Conservation (phyloP, 2,113 vertebrate species). For the Tetraodon nigroviridis region DNA sequence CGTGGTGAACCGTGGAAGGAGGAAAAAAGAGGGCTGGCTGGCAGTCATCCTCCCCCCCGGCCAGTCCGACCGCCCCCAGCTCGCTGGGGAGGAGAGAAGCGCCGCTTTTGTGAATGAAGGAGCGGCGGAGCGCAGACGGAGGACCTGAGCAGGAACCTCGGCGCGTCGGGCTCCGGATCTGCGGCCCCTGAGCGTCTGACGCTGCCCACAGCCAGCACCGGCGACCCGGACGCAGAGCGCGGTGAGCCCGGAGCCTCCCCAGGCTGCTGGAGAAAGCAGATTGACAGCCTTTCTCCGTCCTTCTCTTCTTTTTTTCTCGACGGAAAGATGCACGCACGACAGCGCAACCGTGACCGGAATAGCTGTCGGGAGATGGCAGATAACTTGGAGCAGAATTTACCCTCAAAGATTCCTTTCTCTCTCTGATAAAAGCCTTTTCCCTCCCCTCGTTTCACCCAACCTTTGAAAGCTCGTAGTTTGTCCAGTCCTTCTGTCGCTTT, state of each 20-base stretch:
- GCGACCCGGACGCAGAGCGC: slow-evolving; percentile 7
- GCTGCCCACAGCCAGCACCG: slow-evolving; percentile 10
- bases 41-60: slow-evolving; percentile 49
- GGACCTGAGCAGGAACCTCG: slow-evolving; percentile 45
- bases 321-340: slow-evolving; percentile 55
- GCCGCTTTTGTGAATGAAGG: slow-evolving; percentile 73
- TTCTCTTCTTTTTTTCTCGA: slow-evolving; percentile 10
- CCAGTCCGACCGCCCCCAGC: slow-evolving; percentile 64
- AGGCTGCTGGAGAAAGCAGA: slow-evolving; percentile 28
- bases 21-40: slow-evolving; percentile 15
- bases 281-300: slow-evolving; percentile 31
- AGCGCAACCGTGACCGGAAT: slow-evolving; percentile 67
- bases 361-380: slow-evolving; percentile 36
- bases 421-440: not conserved
- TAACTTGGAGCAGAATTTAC: slow-evolving; percentile 13
- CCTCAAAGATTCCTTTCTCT: not conserved
- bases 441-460: not conserved
- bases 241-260: slow-evolving; percentile 37
- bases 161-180: not conserved
- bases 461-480: too few species aligned
- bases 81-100: slow-evolving; percentile 64
- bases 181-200: slow-evolving; percentile 9
- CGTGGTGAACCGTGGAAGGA: slow-evolving; percentile 5
- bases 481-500: too few species aligned
- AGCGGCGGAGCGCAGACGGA: slow-evolving; percentile 56